Conservation (phyloP, 2,888 invertebrate genomes). For the Drosophila mercatorum region DNA sequence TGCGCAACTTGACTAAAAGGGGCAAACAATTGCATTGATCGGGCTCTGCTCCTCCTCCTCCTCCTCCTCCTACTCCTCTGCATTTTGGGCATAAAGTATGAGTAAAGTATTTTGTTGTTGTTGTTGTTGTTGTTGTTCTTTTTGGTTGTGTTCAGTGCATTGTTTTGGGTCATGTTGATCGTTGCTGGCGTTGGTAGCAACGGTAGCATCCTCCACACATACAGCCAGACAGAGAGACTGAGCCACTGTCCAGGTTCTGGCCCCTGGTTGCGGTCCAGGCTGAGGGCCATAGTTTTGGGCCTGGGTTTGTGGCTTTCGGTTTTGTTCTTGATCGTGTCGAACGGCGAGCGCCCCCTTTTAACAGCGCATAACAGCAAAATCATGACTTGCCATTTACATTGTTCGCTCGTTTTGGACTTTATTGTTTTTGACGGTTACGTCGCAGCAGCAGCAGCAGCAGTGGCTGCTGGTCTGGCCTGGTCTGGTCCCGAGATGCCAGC, state of each 20-base stretch:
- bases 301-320: constrained; percentile 46
- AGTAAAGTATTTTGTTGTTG: constrained; percentile 73
- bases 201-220: constrained; percentile 75
- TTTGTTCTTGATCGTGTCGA: constrained; percentile 83
- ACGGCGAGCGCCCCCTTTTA: constrained; percentile 84
- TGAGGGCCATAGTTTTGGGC: constrained; percentile 46
- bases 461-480: constrained; percentile 36
- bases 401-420: constrained; percentile 84
- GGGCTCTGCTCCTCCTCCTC: constrained; percentile 35
- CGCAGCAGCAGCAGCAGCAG: constrained; percentile 26
- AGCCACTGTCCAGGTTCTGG: constrained; percentile 42
- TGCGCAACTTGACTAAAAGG: constrained; percentile 83
- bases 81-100: constrained; percentile 80
- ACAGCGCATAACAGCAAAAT: constrained; percentile 83
- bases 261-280: constrained; percentile 5
- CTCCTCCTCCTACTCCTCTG: constrained; percentile 1
- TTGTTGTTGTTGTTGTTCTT: constrained; percentile 41
- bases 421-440: constrained; percentile 82
- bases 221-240: constrained; percentile 29
- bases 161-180: constrained; percentile 80
- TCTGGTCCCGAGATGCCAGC: constrained; percentile 39
- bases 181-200: constrained; percentile 61
- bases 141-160: constrained; percentile 64
- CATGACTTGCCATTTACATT: constrained; percentile 84
- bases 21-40: constrained; percentile 83